Base-by-base conservation (phyloP, 2,888 invertebrate genomes). In the Lobophora halterata region DNA sequence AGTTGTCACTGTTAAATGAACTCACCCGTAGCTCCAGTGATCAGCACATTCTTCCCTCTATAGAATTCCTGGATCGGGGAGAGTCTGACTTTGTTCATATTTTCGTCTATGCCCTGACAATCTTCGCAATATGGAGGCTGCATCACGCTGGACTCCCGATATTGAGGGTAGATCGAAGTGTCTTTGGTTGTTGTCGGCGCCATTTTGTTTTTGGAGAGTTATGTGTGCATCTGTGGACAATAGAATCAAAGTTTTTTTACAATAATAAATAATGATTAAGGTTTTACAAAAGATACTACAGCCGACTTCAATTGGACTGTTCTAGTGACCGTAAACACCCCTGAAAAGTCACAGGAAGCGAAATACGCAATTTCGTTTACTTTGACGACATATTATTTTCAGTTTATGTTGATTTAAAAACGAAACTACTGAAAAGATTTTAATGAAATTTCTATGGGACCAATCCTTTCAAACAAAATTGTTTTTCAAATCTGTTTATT, bases 21-120 rank as follows among this genome's bases (percentile, higher is more conserved):
- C 65, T 72, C 43, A 88, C 91, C 91, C 48, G 90, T 90, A 13
- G 87, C 90, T 31, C 91, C 91, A 14, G 91, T 91, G 12, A 92
- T 80, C 3, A 91, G 76, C 0, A 91, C 53, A 58, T 83, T 89
- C 56, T 90, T 90, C 7, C 89, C 87, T 42, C 83, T 68, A 46
- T 90, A 92, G 69, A 91, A 92, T 52, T 79, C 68, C 52, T 91
- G 90, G 3, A 91, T 65, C 1, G 83, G 79, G 0, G 88, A 73
- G 37, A 76, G 37, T 17, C 51, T 63, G 1, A 42, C 38, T n/a
- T 59, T 59, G 20, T 67, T 67, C 56, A 61, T 61, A 28, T 70
- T 72, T 16, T 60, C 55, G 29, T 71, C 66, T 3, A 30, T 33
- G 7, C 23, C 38, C 17, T 37, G 44, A 13, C 61, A 53, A 9